Evolutionary conservation across 2,888 invertebrate genomes (phyloP), one percentile per base, ranked within the genome.

Genomic region (Melipona beecheii): DNA sequence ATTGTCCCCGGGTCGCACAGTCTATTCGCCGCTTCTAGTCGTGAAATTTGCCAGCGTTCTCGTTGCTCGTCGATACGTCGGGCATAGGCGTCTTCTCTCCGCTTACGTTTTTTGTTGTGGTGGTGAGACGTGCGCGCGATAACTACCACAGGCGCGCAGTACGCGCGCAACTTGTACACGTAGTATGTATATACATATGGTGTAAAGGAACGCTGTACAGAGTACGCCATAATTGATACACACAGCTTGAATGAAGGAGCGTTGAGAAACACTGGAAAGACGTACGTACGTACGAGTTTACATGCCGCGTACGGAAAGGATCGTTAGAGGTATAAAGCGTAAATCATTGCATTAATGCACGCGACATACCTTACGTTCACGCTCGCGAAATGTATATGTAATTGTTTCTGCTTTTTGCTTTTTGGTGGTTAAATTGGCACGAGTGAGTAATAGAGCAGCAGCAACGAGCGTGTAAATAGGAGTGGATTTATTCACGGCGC

Each of bases 291-390:
- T 27, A 27, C 27, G 27, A 82, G 70, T 75, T 86, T 71, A 50
- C 69, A 52, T 49, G 50, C n/a, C 49, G 50, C 15, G 58, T 77
- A 69, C 31, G 49, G 43, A 76, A 65, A 49, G 60, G 71, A 66
- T 77, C 36, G 27, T 71, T 60, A 58, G 75, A 78, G 78, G 89
- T 91, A 87, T 87, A 78, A 79, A 87, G 91, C 91, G 91, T 91
- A 91, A 90, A 90, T 84, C 64, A 88, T 84, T 86, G 68, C 72
- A 88, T 85, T 74, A 75, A 86, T 90, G 91, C 83, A 91, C 91
- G 91, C 86, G 78, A 75, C 81, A 80, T 91, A 91, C 87, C 83
- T 83, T 78, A 24, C 36, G 69, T 70, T 77, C 31, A 36, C 15
- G 31, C 31, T 68, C n/a, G 13, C 58, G 31, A 24, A 65, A 36